These are phyloP conservation scores for Mythimna loreyi DNA, from an alignment of 2,888 invertebrate genomes.

Conservation along the genomic window DNA sequence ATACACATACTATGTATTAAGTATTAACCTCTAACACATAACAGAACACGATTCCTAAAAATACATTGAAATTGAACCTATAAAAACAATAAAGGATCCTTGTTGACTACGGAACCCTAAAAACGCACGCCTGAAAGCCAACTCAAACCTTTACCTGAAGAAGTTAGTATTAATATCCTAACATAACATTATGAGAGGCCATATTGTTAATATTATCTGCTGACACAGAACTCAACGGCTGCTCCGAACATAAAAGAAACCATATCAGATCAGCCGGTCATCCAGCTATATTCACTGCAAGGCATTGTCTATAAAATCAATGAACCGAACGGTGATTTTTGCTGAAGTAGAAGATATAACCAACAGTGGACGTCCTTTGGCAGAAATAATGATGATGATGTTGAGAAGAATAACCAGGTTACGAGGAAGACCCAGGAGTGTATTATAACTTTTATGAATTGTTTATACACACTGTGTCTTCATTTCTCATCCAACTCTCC, in stretches of 20 bases:
- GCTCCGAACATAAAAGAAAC: slow-evolving; percentile 31
- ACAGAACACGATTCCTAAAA: not conserved
- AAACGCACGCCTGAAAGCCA: slow-evolving; percentile 1
- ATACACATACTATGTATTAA: too few species aligned
- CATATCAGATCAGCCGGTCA: slow-evolving; percentile 29
- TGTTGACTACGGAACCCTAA: too few species aligned
- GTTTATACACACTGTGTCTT: too few species aligned
- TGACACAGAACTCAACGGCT: slow-evolving; percentile 24
- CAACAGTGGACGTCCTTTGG: too few species aligned
- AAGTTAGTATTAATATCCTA: slow-evolving; percentile 22
- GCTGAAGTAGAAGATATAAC: slow-evolving; percentile 1
- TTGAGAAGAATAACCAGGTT: too few species aligned
- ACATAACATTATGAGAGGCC: slow-evolving; percentile 11
- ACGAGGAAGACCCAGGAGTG: too few species aligned
- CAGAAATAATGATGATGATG: too few species aligned
- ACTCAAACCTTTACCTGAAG: slow-evolving; percentile 6
- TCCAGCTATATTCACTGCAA: slow-evolving; percentile 26
- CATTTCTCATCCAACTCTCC: too few species aligned
- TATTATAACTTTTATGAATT: too few species aligned
- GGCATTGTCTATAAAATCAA: slow-evolving; percentile 27
- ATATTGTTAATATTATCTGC: slow-evolving; percentile 26
- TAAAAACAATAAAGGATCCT: too few species aligned
- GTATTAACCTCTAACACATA: not conserved
- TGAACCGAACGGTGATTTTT: slow-evolving; percentile 6
- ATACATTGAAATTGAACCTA: not conserved